Percentiles rank a stretch among this genome's conserved stretches.
phyloP scores from a whole-genome alignment of 2,797 vertebrate species.

The Vireo griseus region DNA sequence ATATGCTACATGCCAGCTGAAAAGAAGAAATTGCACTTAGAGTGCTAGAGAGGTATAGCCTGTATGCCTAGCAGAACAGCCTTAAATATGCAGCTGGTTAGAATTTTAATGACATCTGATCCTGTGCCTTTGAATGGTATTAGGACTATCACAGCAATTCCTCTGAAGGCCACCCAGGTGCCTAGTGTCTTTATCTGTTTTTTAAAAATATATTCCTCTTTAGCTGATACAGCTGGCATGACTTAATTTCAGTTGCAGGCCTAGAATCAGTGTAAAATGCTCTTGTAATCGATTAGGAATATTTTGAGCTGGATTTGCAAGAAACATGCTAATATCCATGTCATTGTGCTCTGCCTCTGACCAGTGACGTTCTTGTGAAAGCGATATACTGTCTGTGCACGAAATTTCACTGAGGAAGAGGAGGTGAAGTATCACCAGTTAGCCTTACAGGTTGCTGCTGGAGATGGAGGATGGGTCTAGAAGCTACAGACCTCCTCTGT shows the following conservation, averaged over 20 bases:
- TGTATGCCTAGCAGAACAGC: background rate
- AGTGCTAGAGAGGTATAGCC: background rate
- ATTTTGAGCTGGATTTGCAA: background rate
- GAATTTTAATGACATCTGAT: background rate
- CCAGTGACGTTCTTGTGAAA: fast-evolving
- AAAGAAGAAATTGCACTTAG: background rate
- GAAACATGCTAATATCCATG: too few relatives aligned
- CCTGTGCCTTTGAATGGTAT: background rate
- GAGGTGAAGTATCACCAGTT: background rate
- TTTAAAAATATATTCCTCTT: background rate
- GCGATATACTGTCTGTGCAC: background rate
- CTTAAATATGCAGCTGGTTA: background rate
- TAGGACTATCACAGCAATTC: background rate
- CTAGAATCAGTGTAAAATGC: background rate
- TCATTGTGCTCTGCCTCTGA: background rate
- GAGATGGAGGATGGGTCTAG: background rate
- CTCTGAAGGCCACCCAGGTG: background rate
- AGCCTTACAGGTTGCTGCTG: background rate
- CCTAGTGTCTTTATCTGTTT: background rate
- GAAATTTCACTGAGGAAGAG: background rate
- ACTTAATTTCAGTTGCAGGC: background rate
- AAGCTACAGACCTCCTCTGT: background rate
- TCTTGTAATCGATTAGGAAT: background rate
- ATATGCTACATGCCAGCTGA: background rate
- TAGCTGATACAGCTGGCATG: background rate